phyloP scores from a whole-genome alignment of 2,888 invertebrate species.

The Tipula helvola region DNA sequence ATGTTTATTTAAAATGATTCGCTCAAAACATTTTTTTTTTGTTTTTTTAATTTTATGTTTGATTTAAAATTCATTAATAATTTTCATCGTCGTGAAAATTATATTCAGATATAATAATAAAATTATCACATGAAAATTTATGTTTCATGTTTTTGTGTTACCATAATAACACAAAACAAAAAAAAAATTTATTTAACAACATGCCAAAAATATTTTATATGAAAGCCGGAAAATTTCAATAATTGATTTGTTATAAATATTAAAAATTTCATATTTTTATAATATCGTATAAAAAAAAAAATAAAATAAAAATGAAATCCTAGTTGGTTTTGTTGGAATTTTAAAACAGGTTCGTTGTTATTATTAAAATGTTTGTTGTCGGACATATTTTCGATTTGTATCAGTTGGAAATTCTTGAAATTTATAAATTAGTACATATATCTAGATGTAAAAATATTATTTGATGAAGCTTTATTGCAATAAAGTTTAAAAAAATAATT shows the following conservation, averaged over 20 bases:
- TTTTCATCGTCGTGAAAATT: background rate
- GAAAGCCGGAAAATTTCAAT: background rate
- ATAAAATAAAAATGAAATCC: background rate
- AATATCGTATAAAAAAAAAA: background rate
- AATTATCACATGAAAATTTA: slow-evolving; percentile 4
- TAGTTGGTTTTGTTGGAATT: background rate
- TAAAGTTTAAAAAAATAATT: no score
- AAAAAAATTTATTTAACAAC: background rate
- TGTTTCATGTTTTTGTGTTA: background rate
- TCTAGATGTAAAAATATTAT: no score
- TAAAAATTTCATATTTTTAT: background rate
- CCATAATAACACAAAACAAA: background rate
- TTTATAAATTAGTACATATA: no score
- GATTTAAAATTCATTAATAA: slow-evolving; percentile 4
- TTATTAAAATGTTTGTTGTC: no score
- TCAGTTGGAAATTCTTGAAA: no score
- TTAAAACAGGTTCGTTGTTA: background rate
- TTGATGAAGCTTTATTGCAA: no score
- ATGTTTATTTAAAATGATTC: background rate
- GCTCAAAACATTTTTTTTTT: background rate
- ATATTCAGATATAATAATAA: background rate
- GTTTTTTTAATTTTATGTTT: background rate
- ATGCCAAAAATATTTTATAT: background rate
- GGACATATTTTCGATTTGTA: no score
- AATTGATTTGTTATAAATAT: background rate